Conservation (phyloP, 2,113 vertebrate species). For the Strix aluco region DNA sequence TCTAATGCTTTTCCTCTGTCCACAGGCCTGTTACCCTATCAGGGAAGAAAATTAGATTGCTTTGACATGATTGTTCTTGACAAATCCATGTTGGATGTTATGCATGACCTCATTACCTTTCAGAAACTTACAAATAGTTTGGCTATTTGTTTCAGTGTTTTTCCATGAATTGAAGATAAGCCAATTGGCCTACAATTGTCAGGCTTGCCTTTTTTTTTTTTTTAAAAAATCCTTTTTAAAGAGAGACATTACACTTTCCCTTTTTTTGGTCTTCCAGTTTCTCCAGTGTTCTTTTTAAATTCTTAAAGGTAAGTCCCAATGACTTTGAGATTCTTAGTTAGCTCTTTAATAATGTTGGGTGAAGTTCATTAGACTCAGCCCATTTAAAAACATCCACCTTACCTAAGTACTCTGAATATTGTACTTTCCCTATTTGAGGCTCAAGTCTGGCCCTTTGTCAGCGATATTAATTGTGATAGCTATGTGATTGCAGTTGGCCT, state of each 20-base stretch:
- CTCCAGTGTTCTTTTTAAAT: not conserved
- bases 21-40: constrained; percentile 10
- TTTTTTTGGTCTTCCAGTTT: not conserved
- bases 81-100: constrained; percentile 41
- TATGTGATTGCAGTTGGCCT: not conserved
- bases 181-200: not conserved
- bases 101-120: constrained; percentile 21
- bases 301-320: not conserved
- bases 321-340: not conserved
- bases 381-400: not conserved
- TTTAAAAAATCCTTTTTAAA: not conserved
- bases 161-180: not conserved
- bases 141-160: constrained; percentile 21
- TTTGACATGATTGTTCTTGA: constrained; percentile 42
- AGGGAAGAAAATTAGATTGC: constrained; percentile 45
- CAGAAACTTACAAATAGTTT: not conserved
- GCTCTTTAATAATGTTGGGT: not conserved
- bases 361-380: not conserved
- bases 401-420: not conserved
- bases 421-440: not conserved
- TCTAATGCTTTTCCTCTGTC: constrained; percentile 22
- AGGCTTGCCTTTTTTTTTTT: not conserved
- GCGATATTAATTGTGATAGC: not conserved
- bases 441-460: not conserved
- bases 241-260: not conserved